Percentiles rank a stretch among this genome's conserved stretches.
Conservation (phyloP, 2,113 vertebrate species). For the Holacanthus passer region DNA sequence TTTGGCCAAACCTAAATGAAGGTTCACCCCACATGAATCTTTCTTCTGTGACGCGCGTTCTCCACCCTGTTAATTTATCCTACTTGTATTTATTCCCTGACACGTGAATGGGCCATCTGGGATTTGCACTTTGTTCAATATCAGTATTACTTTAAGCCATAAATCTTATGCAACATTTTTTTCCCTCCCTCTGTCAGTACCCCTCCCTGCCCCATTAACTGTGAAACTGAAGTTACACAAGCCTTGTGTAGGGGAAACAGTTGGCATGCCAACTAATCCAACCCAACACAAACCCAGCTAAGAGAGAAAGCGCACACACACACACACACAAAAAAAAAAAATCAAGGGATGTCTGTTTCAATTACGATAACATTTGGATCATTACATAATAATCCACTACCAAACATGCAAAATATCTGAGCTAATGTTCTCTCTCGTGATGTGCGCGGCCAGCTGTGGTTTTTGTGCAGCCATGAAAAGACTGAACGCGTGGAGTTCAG, state of each 20-base stretch:
- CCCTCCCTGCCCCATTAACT: conserved; percentile 64
- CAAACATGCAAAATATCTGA: conserved; percentile 68
- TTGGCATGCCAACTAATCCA: conserved; percentile 82
- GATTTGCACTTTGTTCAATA: conserved; percentile 65
- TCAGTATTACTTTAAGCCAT: conserved; percentile 74
- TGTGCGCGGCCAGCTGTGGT: conserved; percentile 51
- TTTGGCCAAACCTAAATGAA: conserved; percentile 18
- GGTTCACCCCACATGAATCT: conserved; percentile 1
- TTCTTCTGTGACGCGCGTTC: not conserved
- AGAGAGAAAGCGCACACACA: conserved; percentile 47
- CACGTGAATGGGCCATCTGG: conserved; percentile 55
- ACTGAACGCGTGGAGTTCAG: not conserved
- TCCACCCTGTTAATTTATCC: conserved; percentile 3
- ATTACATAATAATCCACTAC: conserved; percentile 76
- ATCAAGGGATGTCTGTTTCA: conserved; percentile 78
- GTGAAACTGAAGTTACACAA: conserved; percentile 79
- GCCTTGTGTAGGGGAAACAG: conserved; percentile 71
- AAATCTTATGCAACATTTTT: conserved; percentile 76
- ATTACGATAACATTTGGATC: conserved; percentile 76
- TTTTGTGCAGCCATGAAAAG: conserved; percentile 42
- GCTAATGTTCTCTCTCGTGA: conserved; percentile 64
- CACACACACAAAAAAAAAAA: conserved; percentile 68
- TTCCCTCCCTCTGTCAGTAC: conserved; percentile 3
- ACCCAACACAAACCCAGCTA: conserved; percentile 60
- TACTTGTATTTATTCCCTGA: conserved; percentile 40